These are phyloP conservation scores for Eidolon helvum DNA, from an alignment of 2,113 vertebrate genomes.

Conservation along the genomic window DNA sequence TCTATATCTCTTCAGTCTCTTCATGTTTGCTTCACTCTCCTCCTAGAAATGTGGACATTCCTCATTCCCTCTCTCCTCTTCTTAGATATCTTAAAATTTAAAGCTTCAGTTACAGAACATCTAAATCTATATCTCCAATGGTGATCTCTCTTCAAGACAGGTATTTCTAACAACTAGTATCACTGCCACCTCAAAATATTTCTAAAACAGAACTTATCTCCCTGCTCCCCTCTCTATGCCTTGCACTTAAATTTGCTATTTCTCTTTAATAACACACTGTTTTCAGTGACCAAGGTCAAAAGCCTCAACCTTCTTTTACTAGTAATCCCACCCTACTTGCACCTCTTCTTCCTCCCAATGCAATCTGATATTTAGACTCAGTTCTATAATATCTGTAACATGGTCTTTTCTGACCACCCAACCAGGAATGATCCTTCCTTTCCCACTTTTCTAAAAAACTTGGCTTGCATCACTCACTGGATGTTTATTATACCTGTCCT, in stretches of 20 bases:
- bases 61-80: background rate
- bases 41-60: background rate
- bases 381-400: background rate
- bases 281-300: background rate
- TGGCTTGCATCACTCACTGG: background rate
- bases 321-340: background rate
- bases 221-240: background rate
- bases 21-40: background rate
- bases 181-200: background rate
- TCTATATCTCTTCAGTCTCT: background rate
- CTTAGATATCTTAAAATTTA: background rate
- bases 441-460: background rate
- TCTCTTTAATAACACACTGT: background rate
- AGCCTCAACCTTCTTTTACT: background rate
- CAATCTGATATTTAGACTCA: background rate
- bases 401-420: background rate
- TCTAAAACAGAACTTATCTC: background rate
- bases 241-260: background rate
- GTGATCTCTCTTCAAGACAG: background rate
- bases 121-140: background rate
- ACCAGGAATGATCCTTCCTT: background rate
- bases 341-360: background rate
- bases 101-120: background rate
- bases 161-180: background rate
- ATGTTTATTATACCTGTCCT: background rate